Conservation (phyloP, 2,113 vertebrate genomes). For the Pangasianodon gigas region DNA sequence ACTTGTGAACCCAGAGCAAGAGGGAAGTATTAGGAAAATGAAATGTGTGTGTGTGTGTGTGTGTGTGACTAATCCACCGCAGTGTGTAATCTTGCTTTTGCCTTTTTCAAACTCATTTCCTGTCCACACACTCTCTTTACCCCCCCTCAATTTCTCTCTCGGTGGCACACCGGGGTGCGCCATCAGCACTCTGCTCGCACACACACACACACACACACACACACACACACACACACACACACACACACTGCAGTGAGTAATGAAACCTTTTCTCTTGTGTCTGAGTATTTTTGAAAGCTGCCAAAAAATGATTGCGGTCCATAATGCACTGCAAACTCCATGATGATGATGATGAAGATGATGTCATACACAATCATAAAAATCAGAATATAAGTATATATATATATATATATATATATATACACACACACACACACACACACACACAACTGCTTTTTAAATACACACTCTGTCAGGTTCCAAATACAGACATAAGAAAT, state of each 20-base stretch:
- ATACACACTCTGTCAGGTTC: not conserved
- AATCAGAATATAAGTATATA: not conserved
- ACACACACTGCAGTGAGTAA: constrained; percentile 12
- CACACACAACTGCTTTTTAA: not conserved
- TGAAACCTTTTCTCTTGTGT: constrained; percentile 19
- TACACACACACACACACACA: not conserved
- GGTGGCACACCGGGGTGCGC: constrained; percentile 16
- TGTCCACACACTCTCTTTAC: not conserved
- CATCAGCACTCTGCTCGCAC: constrained; percentile 30
- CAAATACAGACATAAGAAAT: not conserved
- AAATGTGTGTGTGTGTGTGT: constrained; percentile 25
- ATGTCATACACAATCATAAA: not conserved
- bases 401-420: not conserved
- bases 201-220: constrained; percentile 30
- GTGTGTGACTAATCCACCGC: constrained; percentile 3
- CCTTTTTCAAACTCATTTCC: constrained; percentile 34
- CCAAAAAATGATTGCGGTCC: constrained; percentile 29
- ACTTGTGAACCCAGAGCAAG: not conserved
- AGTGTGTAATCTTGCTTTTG: constrained; percentile 34
- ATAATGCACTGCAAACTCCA: constrained; percentile 34
- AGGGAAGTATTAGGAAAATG: constrained; percentile 8
- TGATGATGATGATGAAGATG: not conserved
- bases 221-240: constrained; percentile 30
- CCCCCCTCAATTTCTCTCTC: constrained; percentile 9
- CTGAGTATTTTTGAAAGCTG: constrained; percentile 30